Conservation (phyloP, 2,113 vertebrate genomes). For the Marmota monax region DNA sequence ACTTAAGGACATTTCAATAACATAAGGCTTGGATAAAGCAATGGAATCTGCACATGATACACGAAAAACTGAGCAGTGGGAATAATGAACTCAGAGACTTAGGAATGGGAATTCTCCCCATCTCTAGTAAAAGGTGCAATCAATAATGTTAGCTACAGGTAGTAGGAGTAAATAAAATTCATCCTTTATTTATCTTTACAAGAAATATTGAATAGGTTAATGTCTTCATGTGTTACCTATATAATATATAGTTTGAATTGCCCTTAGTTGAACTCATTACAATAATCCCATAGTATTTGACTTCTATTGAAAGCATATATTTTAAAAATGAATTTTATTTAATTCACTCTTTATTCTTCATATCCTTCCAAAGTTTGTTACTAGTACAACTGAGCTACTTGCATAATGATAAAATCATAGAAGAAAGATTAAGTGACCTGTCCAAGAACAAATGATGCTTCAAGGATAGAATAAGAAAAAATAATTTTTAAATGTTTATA, state of each 20-base stretch:
- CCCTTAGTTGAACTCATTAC: background rate
- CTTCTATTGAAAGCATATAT: background rate
- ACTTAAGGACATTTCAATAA: slow-evolving; percentile 68
- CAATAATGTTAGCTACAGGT: slow-evolving; percentile 57
- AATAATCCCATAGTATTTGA: background rate
- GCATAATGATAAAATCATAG: background rate
- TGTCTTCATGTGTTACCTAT: background rate
- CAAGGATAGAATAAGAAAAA: background rate
- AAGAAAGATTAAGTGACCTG: background rate
- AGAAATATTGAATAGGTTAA: background rate
- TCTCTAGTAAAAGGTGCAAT: slow-evolving; percentile 73
- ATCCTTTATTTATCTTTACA: slow-evolving; percentile 12
- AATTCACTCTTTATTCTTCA: background rate
- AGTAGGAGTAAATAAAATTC: background rate
- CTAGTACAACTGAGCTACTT: background rate
- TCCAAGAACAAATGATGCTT: background rate
- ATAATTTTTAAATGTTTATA: background rate
- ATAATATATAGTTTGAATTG: background rate
- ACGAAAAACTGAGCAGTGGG: slow-evolving; percentile 69
- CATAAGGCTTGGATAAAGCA: slow-evolving; percentile 75
- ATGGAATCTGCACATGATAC: slow-evolving; percentile 72
- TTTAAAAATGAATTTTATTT: background rate
- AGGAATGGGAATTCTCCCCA: slow-evolving; percentile 63
- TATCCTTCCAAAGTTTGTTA: background rate
- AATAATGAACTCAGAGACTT: slow-evolving; percentile 71